Evolutionary conservation across 2,797 vertebrate species (phyloP).

Genomic region (Aeoliscus strigatus): DNA sequence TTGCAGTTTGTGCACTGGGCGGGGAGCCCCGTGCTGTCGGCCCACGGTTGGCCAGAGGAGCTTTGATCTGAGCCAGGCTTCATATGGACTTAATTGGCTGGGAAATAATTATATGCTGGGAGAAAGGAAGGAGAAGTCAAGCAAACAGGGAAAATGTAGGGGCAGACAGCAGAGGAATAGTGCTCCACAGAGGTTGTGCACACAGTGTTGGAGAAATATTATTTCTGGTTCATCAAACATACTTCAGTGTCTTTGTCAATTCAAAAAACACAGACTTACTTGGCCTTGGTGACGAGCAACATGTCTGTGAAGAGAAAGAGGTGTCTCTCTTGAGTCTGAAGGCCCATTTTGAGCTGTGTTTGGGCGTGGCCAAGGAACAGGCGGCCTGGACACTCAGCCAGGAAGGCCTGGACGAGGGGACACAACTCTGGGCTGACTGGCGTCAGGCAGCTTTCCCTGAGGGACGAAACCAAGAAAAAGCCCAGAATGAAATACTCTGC

Average conservation of each 20-base stretch:
- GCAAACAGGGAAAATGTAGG: slow-evolving; percentile 3
- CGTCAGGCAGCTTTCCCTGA: slow-evolving; percentile 83
- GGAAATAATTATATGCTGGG: slow-evolving; percentile 66
- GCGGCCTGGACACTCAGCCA: slow-evolving; percentile 72
- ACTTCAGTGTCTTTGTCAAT: slow-evolving; percentile 9
- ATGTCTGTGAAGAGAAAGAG: slow-evolving; percentile 91
- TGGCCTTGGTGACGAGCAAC: slow-evolving; percentile 89
- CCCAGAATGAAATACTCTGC: slow-evolving; percentile 4
- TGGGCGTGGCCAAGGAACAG: slow-evolving; percentile 81
- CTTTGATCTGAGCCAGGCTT: slow-evolving; percentile 66
- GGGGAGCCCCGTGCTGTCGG: slow-evolving; percentile 35
- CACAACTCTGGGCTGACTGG: slow-evolving; percentile 83
- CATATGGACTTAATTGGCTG: slow-evolving; percentile 69
- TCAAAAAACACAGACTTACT: slow-evolving; percentile 72
- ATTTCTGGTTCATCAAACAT: no score
- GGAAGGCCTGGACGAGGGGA: slow-evolving; percentile 84
- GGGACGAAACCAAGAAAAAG: slow-evolving; percentile 24
- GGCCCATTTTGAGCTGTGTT: slow-evolving; percentile 85
- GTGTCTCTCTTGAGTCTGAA: slow-evolving; percentile 90
- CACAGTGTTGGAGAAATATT: slow-evolving; percentile 13
- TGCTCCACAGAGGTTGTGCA: background rate
- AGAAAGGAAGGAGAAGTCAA: slow-evolving; percentile 21
- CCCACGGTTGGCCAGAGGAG: slow-evolving; percentile 21
- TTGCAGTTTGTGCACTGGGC: slow-evolving; percentile 27
- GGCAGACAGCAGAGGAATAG: slow-evolving; percentile 1